Base-by-base conservation (phyloP, 2,113 vertebrate species). In the Phylloscopus trochilus region DNA sequence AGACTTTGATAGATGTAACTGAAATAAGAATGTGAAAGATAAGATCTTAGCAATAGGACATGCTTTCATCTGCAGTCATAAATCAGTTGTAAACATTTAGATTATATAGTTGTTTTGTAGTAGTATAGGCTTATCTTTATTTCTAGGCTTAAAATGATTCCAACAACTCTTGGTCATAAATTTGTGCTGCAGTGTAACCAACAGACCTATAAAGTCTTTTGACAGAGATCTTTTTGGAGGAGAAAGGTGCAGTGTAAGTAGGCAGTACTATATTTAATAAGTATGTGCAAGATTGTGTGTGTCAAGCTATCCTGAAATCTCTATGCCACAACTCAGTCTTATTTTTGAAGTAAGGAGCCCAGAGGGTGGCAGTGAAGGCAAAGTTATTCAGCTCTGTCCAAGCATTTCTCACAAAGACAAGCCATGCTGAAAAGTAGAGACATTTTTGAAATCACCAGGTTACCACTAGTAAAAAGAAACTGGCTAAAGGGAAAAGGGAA, bases 341-440 rank as follows among this genome's bases (percentile, higher is more conserved):
- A 47, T 31, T 92, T 91, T 75, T 87, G 56, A 89, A 81, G 35
- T 63, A 63, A 53, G 41, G 37, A 96, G 94, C 89, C 94, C 94
- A 97, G 95, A 91, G 83, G 95, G 91, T 95, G 95, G 95, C 94
- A 96, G 95, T 93, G 95, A 91, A 92, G 66, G 91, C 94, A 93
- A 93, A 94, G 86, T 81, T 93, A 89, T 87, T 31, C 11, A 15
- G 23, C 62, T 85, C 72, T 60, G 47, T 78, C 69, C 62, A 84
- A 64, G n/a, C 11, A 24, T 78, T 91, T 91, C 74, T 81, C 53
- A 66, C 49, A 69, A 67, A 81, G 64, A 56, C 6, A 10, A 84
- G n/a, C 24, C 68, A 67, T 1, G 0, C 52, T 72, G 74, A 56
- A 67, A 72, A 64, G 73, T 28, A 82, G 74, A 84, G 49, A 60